These are phyloP conservation scores for Pangasius djambal DNA, from an alignment of 2,797 vertebrate genomes.

Conservation along the genomic window DNA sequence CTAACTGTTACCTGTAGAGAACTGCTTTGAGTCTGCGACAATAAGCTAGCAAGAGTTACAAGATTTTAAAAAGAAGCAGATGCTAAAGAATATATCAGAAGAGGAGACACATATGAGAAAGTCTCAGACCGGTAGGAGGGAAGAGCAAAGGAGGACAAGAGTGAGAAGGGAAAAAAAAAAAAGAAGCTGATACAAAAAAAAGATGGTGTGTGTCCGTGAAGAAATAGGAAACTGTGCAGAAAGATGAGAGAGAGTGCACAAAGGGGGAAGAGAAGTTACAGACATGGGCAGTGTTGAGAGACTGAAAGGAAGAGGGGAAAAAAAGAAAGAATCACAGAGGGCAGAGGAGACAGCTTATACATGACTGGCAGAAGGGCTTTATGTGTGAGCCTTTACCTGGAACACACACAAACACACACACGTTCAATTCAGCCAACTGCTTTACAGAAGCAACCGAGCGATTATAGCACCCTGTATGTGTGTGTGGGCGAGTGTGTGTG, in stretches of 20 bases:
- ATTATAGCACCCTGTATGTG: not conserved
- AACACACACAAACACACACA: not conserved
- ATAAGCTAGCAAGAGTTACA: not conserved
- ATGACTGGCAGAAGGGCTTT: slow-evolving; percentile 13
- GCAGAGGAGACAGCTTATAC: slow-evolving; percentile 22
- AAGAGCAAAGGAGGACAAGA: not conserved
- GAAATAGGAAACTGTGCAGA: not conserved
- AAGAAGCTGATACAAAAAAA: not conserved
- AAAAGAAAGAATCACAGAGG: slow-evolving; percentile 16
- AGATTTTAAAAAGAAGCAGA: not conserved
- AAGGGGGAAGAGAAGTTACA: not conserved
- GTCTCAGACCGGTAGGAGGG: not conserved
- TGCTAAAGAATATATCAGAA: not conserved
- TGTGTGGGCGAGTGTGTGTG: not conserved
- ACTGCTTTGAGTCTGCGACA: not conserved
- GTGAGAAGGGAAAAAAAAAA: not conserved
- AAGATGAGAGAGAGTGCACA: not conserved
- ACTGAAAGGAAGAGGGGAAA: not conserved
- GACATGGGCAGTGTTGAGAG: not conserved
- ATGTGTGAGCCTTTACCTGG: not conserved
- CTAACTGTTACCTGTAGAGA: not conserved
- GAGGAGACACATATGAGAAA: not conserved
- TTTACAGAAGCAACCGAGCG: not conserved
- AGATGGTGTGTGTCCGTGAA: not conserved
- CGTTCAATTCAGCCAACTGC: not conserved